Conservation (phyloP, 2,797 vertebrate genomes). For the Tinamus major region DNA sequence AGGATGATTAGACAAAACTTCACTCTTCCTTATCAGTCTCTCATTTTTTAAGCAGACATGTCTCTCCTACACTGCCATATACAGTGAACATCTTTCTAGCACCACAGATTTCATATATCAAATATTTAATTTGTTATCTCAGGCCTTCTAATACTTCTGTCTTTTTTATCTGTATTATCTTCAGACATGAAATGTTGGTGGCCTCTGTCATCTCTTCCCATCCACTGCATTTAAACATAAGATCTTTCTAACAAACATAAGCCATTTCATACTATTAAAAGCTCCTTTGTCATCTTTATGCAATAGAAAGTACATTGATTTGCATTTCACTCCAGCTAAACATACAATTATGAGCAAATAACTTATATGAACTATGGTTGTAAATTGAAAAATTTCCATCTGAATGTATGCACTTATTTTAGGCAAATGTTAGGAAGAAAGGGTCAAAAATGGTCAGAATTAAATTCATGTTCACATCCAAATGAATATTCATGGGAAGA, state of each 20-base stretch:
- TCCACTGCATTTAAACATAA: background rate
- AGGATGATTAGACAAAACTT: background rate
- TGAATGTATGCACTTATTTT: background rate
- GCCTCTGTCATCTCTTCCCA: background rate
- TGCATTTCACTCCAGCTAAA: conserved; percentile 29
- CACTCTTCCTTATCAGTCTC: background rate
- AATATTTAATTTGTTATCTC: background rate
- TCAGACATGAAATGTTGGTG: background rate
- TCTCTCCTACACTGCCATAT: background rate
- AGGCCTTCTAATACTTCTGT: background rate
- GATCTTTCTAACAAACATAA: background rate
- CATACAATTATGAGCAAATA: conserved; percentile 11
- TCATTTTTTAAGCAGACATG: background rate
- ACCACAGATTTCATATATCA: background rate
- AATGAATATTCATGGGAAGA: background rate
- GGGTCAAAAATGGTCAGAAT: background rate
- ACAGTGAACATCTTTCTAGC: background rate
- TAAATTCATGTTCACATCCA: background rate
- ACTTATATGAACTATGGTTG: background rate
- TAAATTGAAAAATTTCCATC: conserved; percentile 4
- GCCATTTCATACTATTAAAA: background rate
- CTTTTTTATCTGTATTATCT: background rate
- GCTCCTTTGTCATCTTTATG: background rate
- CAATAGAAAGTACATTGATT: background rate
- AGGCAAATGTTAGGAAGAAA: background rate